phyloP scores from a whole-genome alignment of 1,140 invertebrate species.

The Branchinecta lynchi region DNA sequence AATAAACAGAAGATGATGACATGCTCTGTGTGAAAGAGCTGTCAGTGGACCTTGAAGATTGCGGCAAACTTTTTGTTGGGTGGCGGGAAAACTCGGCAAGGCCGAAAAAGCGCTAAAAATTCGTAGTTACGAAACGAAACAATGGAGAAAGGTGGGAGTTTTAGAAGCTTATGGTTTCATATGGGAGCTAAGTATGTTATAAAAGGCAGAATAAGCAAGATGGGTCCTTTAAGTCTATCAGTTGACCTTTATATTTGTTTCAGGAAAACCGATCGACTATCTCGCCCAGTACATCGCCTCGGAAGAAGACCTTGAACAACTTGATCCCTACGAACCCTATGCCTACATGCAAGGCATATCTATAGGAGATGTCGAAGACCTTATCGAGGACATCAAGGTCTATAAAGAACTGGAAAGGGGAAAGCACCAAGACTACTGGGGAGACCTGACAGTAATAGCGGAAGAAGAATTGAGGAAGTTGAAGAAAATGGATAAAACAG shows the following conservation, averaged over 20 bases:
- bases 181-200: too few relatives aligned
- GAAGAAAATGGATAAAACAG: constrained; percentile 45
- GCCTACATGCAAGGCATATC: constrained; percentile 83
- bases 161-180: too few relatives aligned
- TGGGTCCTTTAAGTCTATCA: constrained; percentile 15
- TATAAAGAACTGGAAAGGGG: constrained; percentile 46
- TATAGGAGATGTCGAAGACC: constrained; percentile 85
- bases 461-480: constrained; percentile 85
- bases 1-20: too few relatives aligned
- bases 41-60: too few relatives aligned
- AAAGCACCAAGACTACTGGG: constrained; percentile 81
- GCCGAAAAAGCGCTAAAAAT: too few relatives aligned
- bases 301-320: constrained; percentile 74
- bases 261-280: constrained; percentile 94
- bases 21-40: too few relatives aligned
- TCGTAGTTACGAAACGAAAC: too few relatives aligned
- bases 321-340: constrained; percentile 97
- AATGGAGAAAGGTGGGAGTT: too few relatives aligned
- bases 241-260: constrained; percentile 15
- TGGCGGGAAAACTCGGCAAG: too few relatives aligned
- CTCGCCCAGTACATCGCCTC: constrained; percentile 90
- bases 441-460: constrained; percentile 89
- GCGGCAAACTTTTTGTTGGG: too few relatives aligned
- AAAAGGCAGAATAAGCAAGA: too few relatives aligned
- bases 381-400: constrained; percentile 88